Base-by-base conservation (phyloP, 2,797 vertebrate species). In the Limosa lapponica region DNA sequence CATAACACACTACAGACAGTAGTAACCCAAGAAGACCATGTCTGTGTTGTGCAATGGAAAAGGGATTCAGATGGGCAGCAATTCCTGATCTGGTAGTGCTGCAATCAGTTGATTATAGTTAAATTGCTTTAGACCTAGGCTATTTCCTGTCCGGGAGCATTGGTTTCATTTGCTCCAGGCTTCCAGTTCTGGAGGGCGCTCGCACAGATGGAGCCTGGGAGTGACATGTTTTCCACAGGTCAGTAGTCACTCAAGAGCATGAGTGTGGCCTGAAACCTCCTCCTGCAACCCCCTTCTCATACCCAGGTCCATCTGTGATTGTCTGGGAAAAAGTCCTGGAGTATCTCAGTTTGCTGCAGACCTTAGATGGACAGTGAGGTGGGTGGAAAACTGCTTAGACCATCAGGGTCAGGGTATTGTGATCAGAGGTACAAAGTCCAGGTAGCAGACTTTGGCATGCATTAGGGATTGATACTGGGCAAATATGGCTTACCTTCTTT, bases 151-250 rank as follows among this genome's bases (percentile, higher is more conserved):
- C 16, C 36, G 30, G 44, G 6, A 71, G 5, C 3, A 0, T 25
- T 57, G 28, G 11, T 58, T 90, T 71, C 10, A 4, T 22, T 72
- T 75, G 27, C 28, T 44, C 19, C 58, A 58, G 44, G 28, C 30
- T 44, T 44, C 16, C n/a, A 51, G 0, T 34, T 51, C 37, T 44
- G 16, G 44, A 39, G 14, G 16, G 13, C 6, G 1, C 5, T 78
- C 1, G 1, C 43, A 71, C 5, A 64, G 64, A 14, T 28, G 0
- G 1, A 64, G 22, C 18, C 8, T 28, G 6, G 36, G 32, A 70
- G 36, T 57, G 23, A 43, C 3, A 4, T 55, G 16, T 43, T 64
- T 16, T 55, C 55, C 18, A 41, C 25, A 36, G 32, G 18, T 17
- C 20, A 3, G 39, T 62, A 61, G 30, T 57, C 25, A 55, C 55